Evolutionary conservation across 37 sponge, comb jelly and placozoan species (phyloP), one percentile per base, ranked within the genome.

Genomic region (Ianthella basta): DNA sequence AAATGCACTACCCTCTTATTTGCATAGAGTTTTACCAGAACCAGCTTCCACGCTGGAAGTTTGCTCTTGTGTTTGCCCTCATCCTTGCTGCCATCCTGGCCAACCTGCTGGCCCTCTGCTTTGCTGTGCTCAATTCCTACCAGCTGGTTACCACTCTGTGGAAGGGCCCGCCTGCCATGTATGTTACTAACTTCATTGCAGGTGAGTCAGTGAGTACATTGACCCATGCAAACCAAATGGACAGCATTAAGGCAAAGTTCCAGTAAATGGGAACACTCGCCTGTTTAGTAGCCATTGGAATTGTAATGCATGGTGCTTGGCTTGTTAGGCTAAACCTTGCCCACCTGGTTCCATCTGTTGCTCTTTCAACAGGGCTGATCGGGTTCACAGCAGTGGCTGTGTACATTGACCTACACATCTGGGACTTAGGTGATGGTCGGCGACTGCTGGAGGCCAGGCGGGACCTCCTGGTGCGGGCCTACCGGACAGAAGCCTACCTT

Each of bases 91-190:
- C 91, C 15, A 81, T 94, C 14, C n/a, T 83, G 5, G 63, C 82
- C 77, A 85, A 83, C 56, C 16, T 88, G 0, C 38, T 72, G 0
- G 83, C 83, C 13, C 50, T 84, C 40, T 40, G 34, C 35, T 35
- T 95, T 67, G 79, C 89, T 14, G 80, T 91, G 56, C 32, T 91
- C 44, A 95, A 91, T 84, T 84, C 92, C 72, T 91, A 88, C 37
- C 89, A 88, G 57, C 68, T 87, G 20, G 87, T 88, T n/a, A 89
- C 85, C 34, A 79, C 82, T 56, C 80, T 86, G 87, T 87, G 87
- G 92, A 88, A 80, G 27, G 95, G 95, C 27, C 95, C 95, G 0
- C 57, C 87, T 4, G 83, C 87, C 56, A 72, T 91, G 41, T 89
- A 91, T 72, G 23, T 91, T 55, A 50, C 92, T 57, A 89, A 81